Conservation (phyloP, 2,888 invertebrate species). For the Hyposoter didymator region DNA sequence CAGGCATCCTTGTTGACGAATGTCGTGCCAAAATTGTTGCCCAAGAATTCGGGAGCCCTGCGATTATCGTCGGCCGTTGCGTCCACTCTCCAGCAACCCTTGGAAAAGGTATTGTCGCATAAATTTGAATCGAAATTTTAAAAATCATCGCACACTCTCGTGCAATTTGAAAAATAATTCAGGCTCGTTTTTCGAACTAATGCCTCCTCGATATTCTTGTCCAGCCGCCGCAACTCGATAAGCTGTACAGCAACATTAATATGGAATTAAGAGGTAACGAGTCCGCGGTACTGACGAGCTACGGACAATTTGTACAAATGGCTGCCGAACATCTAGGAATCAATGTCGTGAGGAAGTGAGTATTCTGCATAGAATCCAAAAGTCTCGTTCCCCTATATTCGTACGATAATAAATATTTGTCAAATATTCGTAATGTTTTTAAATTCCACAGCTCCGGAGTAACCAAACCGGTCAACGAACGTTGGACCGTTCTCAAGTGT, state of each 20-base stretch:
- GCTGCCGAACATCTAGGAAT: conserved; percentile 94
- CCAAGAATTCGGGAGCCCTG: conserved; percentile 68
- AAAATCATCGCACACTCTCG: neutral
- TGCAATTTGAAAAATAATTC: no score
- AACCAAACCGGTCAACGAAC: conserved; percentile 86
- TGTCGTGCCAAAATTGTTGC: conserved; percentile 44
- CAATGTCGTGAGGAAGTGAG: conserved; percentile 87
- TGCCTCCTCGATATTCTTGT: neutral
- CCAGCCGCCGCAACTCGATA: conserved; percentile 85
- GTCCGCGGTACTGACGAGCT: conserved; percentile 94
- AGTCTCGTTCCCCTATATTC: neutral
- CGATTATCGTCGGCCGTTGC: conserved; percentile 34
- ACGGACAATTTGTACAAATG: conserved; percentile 92
- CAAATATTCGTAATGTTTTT: neutral
- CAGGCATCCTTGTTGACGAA: conserved; percentile 44
- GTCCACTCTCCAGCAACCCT: conserved; percentile 7
- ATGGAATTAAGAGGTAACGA: conserved; percentile 95
- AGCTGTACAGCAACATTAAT: conserved; percentile 92
- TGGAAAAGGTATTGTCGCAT: conserved; percentile 46
- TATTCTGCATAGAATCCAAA: conserved; percentile 22
- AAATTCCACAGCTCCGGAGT: neutral
- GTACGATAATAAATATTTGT: neutral
- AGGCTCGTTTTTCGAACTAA: conserved; percentile 1
- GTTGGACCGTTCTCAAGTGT: conserved; percentile 93
- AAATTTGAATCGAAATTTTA: no score